A percentile compares a stretch with the other conserved stretches of the same genome.
phyloP scores from a whole-genome alignment of 2,113 vertebrate species.

The Setophaga kirtlandii region DNA sequence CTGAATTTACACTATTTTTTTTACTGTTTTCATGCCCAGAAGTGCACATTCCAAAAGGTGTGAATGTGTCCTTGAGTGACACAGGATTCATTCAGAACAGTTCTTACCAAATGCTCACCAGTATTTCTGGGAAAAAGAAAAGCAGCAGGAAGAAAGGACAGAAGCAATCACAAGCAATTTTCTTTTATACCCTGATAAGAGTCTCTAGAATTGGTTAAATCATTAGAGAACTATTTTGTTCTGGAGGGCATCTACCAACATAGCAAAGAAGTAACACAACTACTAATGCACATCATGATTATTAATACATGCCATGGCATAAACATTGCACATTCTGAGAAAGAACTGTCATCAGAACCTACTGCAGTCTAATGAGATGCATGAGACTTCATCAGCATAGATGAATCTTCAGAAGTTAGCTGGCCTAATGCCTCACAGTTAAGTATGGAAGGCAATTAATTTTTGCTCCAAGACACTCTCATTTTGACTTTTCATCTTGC shows the following conservation, averaged over 20 bases:
- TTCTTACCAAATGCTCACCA: background rate
- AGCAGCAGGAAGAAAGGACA: background rate
- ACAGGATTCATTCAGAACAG: background rate
- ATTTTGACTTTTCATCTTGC: background rate
- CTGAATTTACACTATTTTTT: background rate
- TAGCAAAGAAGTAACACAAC: background rate
- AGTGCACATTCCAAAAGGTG: background rate
- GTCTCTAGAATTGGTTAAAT: background rate
- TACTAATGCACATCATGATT: background rate
- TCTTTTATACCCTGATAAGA: background rate
- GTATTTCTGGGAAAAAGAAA: background rate
- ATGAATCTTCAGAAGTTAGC: background rate
- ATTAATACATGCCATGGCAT: background rate
- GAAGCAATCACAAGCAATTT: background rate
- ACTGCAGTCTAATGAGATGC: background rate
- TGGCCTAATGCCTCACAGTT: background rate
- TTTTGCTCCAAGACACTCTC: background rate
- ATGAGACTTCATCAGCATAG: background rate
- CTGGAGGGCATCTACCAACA: background rate
- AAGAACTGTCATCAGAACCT: background rate
- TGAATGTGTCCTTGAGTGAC: background rate
- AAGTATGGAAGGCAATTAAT: background rate
- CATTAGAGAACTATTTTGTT: background rate
- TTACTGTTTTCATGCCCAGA: background rate
- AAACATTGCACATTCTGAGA: background rate